phyloP scores from a whole-genome alignment of 30 jellyfish, hydroid and myxozoan genomes.

The Morbakka virulenta region DNA sequence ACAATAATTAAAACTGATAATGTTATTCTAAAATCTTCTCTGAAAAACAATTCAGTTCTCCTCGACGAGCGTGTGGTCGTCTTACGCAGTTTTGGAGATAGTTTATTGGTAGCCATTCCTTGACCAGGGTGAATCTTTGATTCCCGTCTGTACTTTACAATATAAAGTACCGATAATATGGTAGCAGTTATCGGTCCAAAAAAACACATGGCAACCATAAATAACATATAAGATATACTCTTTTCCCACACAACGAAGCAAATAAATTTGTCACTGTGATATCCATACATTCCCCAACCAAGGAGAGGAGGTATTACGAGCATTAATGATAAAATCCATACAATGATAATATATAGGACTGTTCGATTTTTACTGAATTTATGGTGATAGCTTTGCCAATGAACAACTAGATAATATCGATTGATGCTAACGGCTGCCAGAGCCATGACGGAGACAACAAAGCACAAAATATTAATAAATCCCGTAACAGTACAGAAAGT shows the following conservation, averaged over 20 bases:
- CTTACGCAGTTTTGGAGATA: background rate
- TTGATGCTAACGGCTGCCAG: slow-evolving; percentile 64
- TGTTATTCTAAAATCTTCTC: slow-evolving; percentile 43
- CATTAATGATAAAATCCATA: slow-evolving; percentile 42
- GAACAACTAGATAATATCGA: slow-evolving; percentile 51
- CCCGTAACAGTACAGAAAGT: slow-evolving; percentile 52
- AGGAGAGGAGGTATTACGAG: slow-evolving; percentile 55
- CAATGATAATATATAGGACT: slow-evolving; percentile 1
- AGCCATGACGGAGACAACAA: slow-evolving; percentile 67
- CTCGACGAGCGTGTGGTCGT: background rate
- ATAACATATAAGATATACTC: slow-evolving; percentile 49
- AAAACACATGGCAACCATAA: slow-evolving; percentile 61
- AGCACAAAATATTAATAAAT: slow-evolving; percentile 45
- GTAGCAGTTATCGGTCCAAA: slow-evolving; percentile 75
- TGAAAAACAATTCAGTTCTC: no score
- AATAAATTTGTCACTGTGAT: slow-evolving; percentile 29
- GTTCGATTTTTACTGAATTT: slow-evolving; percentile 31
- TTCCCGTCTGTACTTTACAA: background rate
- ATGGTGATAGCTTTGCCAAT: slow-evolving; percentile 10
- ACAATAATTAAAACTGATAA: slow-evolving; percentile 29
- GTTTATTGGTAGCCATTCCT: background rate
- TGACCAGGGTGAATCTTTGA: background rate
- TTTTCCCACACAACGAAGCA: slow-evolving; percentile 65
- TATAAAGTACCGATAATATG: slow-evolving; percentile 18
- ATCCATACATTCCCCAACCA: slow-evolving; percentile 62